These are phyloP conservation scores for Perca flavescens DNA, from an alignment of 2,113 vertebrate species.

Conservation along the genomic window DNA sequence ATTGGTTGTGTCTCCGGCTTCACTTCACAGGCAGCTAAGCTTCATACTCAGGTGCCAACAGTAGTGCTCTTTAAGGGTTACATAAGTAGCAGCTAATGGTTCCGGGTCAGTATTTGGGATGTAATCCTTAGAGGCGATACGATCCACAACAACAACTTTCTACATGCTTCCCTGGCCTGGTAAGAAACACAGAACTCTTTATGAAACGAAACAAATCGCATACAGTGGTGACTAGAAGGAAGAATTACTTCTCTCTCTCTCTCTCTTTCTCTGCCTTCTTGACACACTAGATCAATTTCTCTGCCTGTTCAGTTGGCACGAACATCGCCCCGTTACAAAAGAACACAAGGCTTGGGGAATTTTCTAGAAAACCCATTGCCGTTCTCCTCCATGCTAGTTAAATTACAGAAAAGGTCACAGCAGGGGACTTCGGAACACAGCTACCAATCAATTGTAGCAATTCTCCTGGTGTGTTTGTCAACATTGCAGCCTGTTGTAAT, in stretches of 20 bases:
- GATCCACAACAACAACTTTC: slow-evolving; percentile 70
- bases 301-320: slow-evolving; percentile 64
- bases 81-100: slow-evolving; percentile 65
- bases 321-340: slow-evolving; percentile 60
- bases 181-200: slow-evolving; percentile 63
- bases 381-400: slow-evolving; percentile 76
- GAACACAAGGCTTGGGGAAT: slow-evolving; percentile 68
- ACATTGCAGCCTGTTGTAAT: slow-evolving; percentile 79
- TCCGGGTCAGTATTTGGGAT: slow-evolving; percentile 70
- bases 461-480: slow-evolving; percentile 81
- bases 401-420: slow-evolving; percentile 79
- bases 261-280: slow-evolving; percentile 30
- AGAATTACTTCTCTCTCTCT: slow-evolving; percentile 37
- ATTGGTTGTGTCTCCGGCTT: slow-evolving; percentile 46
- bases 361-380: slow-evolving; percentile 72
- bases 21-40: slow-evolving; percentile 51
- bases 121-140: slow-evolving; percentile 62
- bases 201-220: slow-evolving; percentile 64
- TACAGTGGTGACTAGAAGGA: slow-evolving; percentile 31
- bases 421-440: slow-evolving; percentile 69
- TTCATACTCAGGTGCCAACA: slow-evolving; percentile 56
- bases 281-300: slow-evolving; percentile 67
- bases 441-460: slow-evolving; percentile 65
- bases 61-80: slow-evolving; percentile 70
- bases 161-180: slow-evolving; percentile 49